These are phyloP conservation scores for Pyrrhopygopsis socrates DNA, from an alignment of 2,888 invertebrate species.

Conservation along the genomic window DNA sequence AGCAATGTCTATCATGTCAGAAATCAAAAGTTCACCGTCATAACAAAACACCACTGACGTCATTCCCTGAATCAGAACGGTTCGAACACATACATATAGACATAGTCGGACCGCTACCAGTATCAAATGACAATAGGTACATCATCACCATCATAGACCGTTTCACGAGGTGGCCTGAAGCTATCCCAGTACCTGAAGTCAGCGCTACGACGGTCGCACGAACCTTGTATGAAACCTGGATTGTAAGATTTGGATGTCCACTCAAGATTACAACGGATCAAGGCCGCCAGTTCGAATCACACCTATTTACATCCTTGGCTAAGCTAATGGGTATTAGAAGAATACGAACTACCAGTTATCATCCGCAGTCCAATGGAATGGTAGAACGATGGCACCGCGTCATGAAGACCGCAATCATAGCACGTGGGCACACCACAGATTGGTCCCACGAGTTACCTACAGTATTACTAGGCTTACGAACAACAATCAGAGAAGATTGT, in stretches of 20 bases:
- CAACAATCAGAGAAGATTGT: constrained; percentile 18
- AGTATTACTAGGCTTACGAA: constrained; percentile 9
- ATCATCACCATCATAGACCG: constrained; percentile 6
- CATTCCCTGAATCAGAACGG: not conserved
- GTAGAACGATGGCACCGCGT: not conserved
- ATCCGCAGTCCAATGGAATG: not conserved
- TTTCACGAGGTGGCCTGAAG: constrained; percentile 1
- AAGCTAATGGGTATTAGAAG: constrained; percentile 11
- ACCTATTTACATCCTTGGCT: constrained; percentile 3
- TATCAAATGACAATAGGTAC: not conserved
- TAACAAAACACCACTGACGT: not conserved
- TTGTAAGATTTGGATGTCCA: constrained; percentile 11
- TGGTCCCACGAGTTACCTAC: not conserved
- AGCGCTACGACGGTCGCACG: not conserved
- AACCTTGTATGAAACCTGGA: constrained; percentile 4
- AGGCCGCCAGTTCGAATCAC: constrained; percentile 10
- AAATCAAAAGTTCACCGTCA: no score
- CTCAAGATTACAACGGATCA: not conserved
- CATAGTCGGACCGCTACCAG: not conserved
- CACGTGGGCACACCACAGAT: not conserved
- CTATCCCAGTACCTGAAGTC: not conserved
- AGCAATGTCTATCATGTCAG: no score
- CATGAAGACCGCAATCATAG: no score
- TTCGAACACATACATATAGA: constrained; percentile 1
- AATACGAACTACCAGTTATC: constrained; percentile 9